Conservation (phyloP, 2,888 invertebrate species). For the Ormyrus labotus region DNA sequence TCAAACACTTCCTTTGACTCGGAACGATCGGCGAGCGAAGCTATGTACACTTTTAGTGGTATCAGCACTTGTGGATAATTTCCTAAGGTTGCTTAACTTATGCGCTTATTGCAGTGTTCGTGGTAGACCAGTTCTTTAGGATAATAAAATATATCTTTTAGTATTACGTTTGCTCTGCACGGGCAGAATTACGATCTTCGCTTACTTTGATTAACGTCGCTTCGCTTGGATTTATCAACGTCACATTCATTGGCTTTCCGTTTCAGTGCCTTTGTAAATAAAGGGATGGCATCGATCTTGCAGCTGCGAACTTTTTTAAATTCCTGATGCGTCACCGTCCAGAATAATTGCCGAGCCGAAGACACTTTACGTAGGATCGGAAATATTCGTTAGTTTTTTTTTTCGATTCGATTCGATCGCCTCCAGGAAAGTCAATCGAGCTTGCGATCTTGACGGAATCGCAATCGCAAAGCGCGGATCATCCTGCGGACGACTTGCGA, state of each 20-base stretch:
- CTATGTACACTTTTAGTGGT: conserved; percentile 8
- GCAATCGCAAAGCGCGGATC: background rate
- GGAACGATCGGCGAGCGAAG: too few species aligned
- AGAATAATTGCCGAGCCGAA: background rate
- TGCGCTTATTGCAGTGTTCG: conserved; percentile 14
- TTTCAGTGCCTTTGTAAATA: conserved; percentile 21
- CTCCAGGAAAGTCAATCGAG: background rate
- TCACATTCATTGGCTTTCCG: background rate
- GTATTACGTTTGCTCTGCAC: background rate
- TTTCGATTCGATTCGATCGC: too few species aligned
- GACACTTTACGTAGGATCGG: conserved; percentile 2
- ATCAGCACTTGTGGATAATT: conserved; percentile 16
- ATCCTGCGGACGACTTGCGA: background rate
- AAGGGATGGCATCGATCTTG: conserved; percentile 14
- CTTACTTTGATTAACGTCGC: background rate
- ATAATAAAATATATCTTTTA: conserved; percentile 17
- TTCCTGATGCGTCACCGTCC: background rate
- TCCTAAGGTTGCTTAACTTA: background rate
- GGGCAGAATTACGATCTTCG: too few species aligned
- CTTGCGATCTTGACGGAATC: background rate
- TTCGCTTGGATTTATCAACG: conserved; percentile 13
- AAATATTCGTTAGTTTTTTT: background rate
- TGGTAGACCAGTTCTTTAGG: conserved; percentile 9
- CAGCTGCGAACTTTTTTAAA: background rate
- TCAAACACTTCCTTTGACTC: background rate